phyloP scores from a whole-genome alignment of 2,797 vertebrate genomes.

The Scolopax bukidnonensis region DNA sequence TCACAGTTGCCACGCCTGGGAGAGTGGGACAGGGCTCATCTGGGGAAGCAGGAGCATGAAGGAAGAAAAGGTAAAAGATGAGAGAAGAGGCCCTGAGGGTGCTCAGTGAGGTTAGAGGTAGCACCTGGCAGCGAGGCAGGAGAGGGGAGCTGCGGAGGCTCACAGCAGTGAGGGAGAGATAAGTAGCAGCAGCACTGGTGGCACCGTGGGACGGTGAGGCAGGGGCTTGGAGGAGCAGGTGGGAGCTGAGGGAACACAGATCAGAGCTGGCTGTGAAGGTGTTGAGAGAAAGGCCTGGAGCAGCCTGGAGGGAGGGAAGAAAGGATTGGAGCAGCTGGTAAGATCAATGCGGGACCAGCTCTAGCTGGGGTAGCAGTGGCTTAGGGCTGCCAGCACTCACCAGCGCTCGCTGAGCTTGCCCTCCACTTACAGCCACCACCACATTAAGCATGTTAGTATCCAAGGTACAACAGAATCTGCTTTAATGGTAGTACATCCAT shows the following conservation, averaged over 20 bases:
- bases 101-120: neutral
- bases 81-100: neutral
- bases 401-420: neutral
- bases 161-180: fast-evolving
- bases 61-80: neutral
- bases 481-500: neutral
- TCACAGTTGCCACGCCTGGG: fast-evolving
- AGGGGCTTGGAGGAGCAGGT: neutral
- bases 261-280: neutral
- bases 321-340: neutral
- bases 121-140: neutral
- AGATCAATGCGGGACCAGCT: neutral
- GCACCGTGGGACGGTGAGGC: fast-evolving
- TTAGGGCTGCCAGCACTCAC: neutral
- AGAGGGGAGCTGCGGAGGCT: fast-evolving
- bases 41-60: fast-evolving
- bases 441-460: neutral
- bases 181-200: fast-evolving
- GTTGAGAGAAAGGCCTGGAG: constrained; percentile 22
- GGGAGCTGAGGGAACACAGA: neutral
- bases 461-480: neutral
- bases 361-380: neutral
- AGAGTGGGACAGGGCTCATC: neutral
- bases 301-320: constrained; percentile 32
- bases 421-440: neutral